Conservation (phyloP, 2,888 invertebrate species). For the Schrankia costaestrigalis region DNA sequence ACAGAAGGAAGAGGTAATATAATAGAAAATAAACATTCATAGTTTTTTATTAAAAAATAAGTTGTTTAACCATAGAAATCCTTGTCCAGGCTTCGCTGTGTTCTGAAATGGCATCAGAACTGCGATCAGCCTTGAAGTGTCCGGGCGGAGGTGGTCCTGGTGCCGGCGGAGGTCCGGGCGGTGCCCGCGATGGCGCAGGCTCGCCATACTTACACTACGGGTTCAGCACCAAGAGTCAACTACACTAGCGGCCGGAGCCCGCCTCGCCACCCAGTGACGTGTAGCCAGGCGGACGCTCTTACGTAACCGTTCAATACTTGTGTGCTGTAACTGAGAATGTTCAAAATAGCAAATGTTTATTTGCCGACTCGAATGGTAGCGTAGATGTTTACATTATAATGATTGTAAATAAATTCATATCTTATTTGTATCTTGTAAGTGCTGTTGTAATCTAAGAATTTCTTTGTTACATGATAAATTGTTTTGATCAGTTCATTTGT, state of each 20-base stretch:
- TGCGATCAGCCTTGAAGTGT: slow-evolving; percentile 85
- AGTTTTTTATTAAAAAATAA: no score
- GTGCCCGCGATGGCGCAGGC: slow-evolving; percentile 73
- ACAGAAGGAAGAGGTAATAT: slow-evolving; percentile 75
- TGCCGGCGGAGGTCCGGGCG: slow-evolving; percentile 54
- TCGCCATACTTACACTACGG: slow-evolving; percentile 84
- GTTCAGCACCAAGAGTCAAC: slow-evolving; percentile 78
- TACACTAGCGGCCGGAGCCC: slow-evolving; percentile 70
- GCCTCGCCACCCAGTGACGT: slow-evolving; percentile 73
- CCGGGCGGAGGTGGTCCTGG: slow-evolving; percentile 73
- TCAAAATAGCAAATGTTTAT: slow-evolving; percentile 27
- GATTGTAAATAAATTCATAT: slow-evolving; percentile 45
- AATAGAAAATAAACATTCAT: no score
- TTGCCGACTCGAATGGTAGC: slow-evolving; percentile 23
- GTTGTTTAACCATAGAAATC: neutral
- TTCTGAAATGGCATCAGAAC: slow-evolving; percentile 87
- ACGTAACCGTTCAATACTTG: slow-evolving; percentile 4
- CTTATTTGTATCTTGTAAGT: slow-evolving; percentile 27
- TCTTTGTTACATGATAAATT: slow-evolving; percentile 12
- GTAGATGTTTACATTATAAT: slow-evolving; percentile 29
- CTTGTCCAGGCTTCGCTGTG: slow-evolving; percentile 83
- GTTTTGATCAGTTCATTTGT: slow-evolving; percentile 17
- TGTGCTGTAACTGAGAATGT: slow-evolving; percentile 20
- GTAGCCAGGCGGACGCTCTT: slow-evolving; percentile 44
- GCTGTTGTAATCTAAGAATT: slow-evolving; percentile 27